phyloP scores from a whole-genome alignment of 1,140 invertebrate genomes.

The Drosophila jambulina region DNA sequence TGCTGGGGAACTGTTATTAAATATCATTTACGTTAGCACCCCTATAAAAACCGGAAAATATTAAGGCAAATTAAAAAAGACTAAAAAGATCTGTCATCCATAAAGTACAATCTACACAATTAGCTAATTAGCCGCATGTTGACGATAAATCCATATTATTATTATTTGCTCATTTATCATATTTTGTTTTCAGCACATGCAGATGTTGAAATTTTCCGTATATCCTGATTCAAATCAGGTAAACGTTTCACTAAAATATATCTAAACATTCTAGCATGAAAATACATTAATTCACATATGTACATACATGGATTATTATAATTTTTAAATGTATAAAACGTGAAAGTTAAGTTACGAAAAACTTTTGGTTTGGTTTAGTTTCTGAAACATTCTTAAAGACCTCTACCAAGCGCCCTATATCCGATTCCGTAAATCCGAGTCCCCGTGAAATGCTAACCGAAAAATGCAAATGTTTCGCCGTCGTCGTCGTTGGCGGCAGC shows the following conservation, averaged over 20 bases:
- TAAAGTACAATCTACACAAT: background rate
- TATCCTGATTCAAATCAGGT: constrained; percentile 18
- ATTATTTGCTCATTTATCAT: constrained; percentile 10
- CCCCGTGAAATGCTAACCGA: constrained; percentile 12
- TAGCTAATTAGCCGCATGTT: background rate
- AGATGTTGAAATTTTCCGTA: constrained; percentile 19
- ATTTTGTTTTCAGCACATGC: constrained; percentile 13
- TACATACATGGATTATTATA: background rate
- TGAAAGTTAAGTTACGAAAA: background rate
- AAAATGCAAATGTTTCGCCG: constrained; percentile 48
- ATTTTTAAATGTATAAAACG: background rate
- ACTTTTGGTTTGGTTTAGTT: no score
- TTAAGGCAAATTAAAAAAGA: background rate
- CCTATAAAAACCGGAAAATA: no score
- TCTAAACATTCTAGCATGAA: background rate
- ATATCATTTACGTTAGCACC: no score
- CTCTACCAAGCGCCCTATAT: background rate
- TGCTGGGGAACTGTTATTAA: no score
- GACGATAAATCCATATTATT: background rate
- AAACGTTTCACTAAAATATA: constrained; percentile 3
- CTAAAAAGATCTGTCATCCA: background rate
- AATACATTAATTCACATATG: background rate
- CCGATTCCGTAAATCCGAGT: background rate
- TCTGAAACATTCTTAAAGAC: background rate
- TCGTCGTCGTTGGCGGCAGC: background rate